phyloP scores from a whole-genome alignment of 2,113 vertebrate genomes.

The Microtus ochrogaster region DNA sequence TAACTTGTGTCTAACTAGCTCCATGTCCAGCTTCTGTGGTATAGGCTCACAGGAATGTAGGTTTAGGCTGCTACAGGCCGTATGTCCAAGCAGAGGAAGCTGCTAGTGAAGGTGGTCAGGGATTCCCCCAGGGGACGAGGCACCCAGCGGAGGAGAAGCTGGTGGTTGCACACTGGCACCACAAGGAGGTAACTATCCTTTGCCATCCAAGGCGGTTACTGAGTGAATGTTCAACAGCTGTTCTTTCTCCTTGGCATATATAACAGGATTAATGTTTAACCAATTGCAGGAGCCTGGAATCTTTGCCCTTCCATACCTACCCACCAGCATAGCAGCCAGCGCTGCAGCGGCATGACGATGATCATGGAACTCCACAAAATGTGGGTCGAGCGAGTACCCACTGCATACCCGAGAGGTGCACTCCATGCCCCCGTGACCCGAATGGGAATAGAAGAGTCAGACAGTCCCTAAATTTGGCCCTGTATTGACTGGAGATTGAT shows the following conservation, averaged over 20 bases:
- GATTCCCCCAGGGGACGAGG: background rate
- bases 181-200: background rate
- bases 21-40: background rate
- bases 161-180: background rate
- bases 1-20: background rate
- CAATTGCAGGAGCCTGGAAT: background rate
- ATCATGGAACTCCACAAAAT: slow-evolving; percentile 99
- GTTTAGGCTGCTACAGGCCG: background rate
- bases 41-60: background rate
- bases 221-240: slow-evolving; percentile 60
- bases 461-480: background rate
- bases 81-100: background rate
- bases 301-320: background rate
- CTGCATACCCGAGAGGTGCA: background rate
- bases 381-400: no score
- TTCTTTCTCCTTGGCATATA: slow-evolving; percentile 20
- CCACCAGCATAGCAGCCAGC: slow-evolving; percentile 92
- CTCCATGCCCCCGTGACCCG: background rate
- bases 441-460: background rate
- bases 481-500: background rate
- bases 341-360: slow-evolving; percentile 98
- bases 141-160: background rate
- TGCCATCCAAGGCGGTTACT: background rate
- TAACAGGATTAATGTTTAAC: slow-evolving; percentile 5
- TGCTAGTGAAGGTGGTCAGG: background rate